These are phyloP conservation scores for Furcifer pardalis DNA, from an alignment of 2,797 vertebrate genomes.

Conservation along the genomic window DNA sequence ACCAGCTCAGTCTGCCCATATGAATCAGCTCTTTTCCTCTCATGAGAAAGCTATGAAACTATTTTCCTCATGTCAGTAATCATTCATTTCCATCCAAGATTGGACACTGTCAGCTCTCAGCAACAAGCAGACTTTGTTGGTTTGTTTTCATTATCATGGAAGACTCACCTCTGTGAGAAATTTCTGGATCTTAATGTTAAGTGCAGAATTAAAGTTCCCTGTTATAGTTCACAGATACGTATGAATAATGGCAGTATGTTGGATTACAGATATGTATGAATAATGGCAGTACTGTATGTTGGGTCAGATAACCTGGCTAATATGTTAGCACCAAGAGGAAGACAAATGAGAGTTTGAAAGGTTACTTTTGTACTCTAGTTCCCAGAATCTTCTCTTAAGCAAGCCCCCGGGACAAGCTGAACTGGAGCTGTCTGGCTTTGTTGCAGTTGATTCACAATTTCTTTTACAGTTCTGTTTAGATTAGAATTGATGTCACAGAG, in stretches of 20 bases:
- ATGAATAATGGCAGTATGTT: not conserved
- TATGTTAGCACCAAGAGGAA: no score
- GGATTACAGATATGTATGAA: not conserved
- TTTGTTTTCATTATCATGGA: not conserved
- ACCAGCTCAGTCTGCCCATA: conserved; percentile 12
- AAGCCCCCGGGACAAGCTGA: no score
- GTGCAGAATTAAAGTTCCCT: not conserved
- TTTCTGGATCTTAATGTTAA: not conserved
- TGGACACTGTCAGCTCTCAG: not conserved
- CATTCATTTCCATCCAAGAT: not conserved
- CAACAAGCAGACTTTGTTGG: not conserved
- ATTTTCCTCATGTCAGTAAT: not conserved
- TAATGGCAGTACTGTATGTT: not conserved
- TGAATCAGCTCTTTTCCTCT: conserved; percentile 46
- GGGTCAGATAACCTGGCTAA: not conserved
- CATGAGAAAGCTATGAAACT: not conserved
- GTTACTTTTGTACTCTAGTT: no score
- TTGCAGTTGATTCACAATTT: no score
- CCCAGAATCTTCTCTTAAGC: no score
- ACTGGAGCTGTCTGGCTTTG: no score
- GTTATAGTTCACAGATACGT: not conserved
- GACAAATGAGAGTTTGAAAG: no score
- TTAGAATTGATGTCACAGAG: no score
- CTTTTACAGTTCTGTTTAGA: no score
- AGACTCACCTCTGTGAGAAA: not conserved